Conservation (phyloP, 2,113 vertebrate genomes). For the Pipa parva region DNA sequence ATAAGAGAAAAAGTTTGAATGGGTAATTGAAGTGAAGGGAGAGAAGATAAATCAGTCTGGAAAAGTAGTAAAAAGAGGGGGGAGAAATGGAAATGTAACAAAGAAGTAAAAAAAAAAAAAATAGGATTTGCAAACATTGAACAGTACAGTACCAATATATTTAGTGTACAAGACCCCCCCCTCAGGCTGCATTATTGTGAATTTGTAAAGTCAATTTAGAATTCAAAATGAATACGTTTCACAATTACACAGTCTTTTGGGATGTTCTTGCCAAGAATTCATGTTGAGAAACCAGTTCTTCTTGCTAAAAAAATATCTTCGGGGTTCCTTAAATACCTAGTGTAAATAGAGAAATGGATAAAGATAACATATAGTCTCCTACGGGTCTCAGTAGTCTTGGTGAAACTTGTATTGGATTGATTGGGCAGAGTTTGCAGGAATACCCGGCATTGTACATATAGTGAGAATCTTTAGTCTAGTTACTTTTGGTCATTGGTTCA, state of each 20-base stretch:
- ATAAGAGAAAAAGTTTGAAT: neutral
- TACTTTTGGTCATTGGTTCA: too few relatives aligned
- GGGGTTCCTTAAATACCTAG: too few relatives aligned
- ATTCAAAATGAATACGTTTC: too few relatives aligned
- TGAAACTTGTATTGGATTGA: too few relatives aligned
- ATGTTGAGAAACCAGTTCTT: slow-evolving; percentile 34
- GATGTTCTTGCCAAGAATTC: slow-evolving; percentile 12
- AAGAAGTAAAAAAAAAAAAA: neutral
- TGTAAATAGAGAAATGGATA: too few relatives aligned
- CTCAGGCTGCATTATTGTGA: slow-evolving; percentile 12
- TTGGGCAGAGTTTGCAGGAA: too few relatives aligned
- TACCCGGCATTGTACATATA: too few relatives aligned
- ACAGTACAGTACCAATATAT: slow-evolving; percentile 25
- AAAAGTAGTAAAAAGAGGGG: neutral
- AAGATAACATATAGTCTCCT: too few relatives aligned
- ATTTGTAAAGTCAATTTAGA: neutral
- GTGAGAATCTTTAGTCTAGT: too few relatives aligned
- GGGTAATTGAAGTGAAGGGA: neutral
- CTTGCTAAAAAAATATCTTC: too few relatives aligned
- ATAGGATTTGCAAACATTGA: slow-evolving; percentile 28
- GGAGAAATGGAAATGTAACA: neutral
- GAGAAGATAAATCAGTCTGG: neutral
- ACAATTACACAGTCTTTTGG: slow-evolving; percentile 16
- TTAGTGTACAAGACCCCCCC: slow-evolving; percentile 7
- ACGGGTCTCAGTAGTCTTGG: too few relatives aligned